A percentile compares a stretch with the other conserved stretches of the same genome.
phyloP scores from a whole-genome alignment of 2,888 invertebrate species.

The Diplolepis rosae region DNA sequence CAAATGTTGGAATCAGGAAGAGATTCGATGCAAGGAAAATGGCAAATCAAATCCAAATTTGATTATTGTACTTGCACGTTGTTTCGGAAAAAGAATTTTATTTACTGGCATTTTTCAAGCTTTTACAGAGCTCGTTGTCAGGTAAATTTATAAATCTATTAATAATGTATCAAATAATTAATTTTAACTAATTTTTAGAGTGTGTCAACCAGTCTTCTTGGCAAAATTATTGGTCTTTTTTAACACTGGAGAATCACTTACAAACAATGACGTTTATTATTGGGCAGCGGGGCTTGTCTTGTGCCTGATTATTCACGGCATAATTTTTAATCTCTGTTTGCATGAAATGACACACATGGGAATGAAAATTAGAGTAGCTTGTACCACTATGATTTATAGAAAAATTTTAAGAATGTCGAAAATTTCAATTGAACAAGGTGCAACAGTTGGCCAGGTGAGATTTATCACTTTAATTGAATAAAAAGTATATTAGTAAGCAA shows the following conservation, averaged over 20 bases:
- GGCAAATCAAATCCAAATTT: conserved; percentile 1
- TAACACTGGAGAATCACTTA: conserved; percentile 46
- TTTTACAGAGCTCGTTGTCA: conserved; percentile 15
- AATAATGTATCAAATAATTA: not conserved
- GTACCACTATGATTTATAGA: conserved; percentile 83
- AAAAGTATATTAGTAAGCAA: no score
- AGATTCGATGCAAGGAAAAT: conserved; percentile 23
- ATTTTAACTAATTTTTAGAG: conserved; percentile 52
- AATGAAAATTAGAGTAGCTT: conserved; percentile 81
- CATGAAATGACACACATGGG: conserved; percentile 80
- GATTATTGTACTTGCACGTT: not conserved
- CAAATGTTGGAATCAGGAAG: conserved; percentile 75
- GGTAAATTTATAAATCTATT: not conserved
- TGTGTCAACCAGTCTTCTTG: conserved; percentile 66
- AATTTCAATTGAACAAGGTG: conserved; percentile 82
- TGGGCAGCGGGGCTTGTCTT: conserved; percentile 72
- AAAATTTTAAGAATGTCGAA: conserved; percentile 86
- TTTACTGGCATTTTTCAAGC: conserved; percentile 2
- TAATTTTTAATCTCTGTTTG: conserved; percentile 79
- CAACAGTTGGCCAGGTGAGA: conserved; percentile 80
- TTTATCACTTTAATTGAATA: not conserved
- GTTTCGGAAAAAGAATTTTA: conserved; percentile 7
- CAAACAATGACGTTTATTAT: conserved; percentile 69
- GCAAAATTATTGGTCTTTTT: conserved; percentile 62
- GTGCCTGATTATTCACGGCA: conserved; percentile 57